Evolutionary conservation across 1,140 invertebrate genomes (phyloP).

Genomic region (Sipha flava): DNA sequence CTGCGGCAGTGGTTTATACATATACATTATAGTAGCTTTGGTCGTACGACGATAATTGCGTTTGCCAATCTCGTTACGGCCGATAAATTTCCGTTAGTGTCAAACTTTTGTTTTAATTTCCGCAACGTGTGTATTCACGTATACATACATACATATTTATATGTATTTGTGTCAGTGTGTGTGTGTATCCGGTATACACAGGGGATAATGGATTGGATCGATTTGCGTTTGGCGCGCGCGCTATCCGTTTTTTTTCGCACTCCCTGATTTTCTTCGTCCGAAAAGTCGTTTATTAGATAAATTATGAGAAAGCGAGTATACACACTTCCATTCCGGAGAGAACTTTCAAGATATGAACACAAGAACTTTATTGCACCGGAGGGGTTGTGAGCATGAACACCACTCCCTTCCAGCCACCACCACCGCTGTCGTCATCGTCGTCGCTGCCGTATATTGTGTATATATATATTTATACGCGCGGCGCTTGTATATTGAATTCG

Average conservation of each 20-base stretch:
- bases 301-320: conserved; percentile 19
- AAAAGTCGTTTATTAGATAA: conserved; percentile 32
- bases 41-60: not conserved
- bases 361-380: conserved; percentile 17
- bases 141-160: not conserved
- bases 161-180: too few species aligned
- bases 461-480: not conserved
- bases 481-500: conserved; percentile 23
- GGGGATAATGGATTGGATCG: conserved; percentile 28
- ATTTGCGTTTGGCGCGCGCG: not conserved
- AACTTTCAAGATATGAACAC: conserved; percentile 26
- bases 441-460: not conserved
- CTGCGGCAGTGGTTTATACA: not conserved
- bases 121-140: not conserved
- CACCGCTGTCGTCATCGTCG: too few species aligned
- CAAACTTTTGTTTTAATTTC: conserved; percentile 25
- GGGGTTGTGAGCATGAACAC: not conserved
- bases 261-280: not conserved
- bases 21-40: not conserved
- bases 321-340: not conserved
- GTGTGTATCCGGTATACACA: not conserved
- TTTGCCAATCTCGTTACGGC: conserved; percentile 16
- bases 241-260: not conserved
- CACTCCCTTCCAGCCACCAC: not conserved
- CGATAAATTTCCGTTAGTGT: conserved; percentile 25